Evolutionary conservation across 2,797 vertebrate species (phyloP).

Genomic region (Poliocrania exsul): DNA sequence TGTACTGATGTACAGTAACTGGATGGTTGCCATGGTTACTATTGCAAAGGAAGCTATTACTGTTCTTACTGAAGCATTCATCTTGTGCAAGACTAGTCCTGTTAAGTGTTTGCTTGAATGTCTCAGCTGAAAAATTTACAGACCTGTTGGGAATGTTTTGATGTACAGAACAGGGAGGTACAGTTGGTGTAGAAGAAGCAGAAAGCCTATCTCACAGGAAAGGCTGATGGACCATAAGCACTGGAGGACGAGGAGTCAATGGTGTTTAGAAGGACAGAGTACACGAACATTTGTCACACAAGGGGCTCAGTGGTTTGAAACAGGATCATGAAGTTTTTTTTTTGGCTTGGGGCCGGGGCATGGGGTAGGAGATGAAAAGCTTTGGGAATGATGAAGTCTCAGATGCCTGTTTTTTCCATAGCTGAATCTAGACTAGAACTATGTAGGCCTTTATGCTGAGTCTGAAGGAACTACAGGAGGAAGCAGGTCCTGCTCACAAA

Average conservation of each 20-base stretch:
- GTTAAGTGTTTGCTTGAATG: not conserved
- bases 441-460: not conserved
- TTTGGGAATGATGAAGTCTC: not conserved
- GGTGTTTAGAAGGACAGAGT: not conserved
- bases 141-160: not conserved
- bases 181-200: not conserved
- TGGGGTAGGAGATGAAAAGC: not conserved
- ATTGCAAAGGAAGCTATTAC: not conserved
- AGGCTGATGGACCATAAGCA: not conserved
- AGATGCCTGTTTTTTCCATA: not conserved
- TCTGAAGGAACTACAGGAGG: not conserved
- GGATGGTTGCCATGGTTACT: not conserved
- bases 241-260: not conserved
- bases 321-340: accelerated
- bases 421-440: not conserved
- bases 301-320: not conserved
- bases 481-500: not conserved
- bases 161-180: not conserved
- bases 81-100: not conserved
- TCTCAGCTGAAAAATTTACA: not conserved
- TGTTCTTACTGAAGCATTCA: not conserved
- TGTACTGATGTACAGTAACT: not conserved
- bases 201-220: not conserved
- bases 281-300: not conserved
- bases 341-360: not conserved